Conservation (phyloP, 2,888 invertebrate genomes). For the Campoplex nolae region DNA sequence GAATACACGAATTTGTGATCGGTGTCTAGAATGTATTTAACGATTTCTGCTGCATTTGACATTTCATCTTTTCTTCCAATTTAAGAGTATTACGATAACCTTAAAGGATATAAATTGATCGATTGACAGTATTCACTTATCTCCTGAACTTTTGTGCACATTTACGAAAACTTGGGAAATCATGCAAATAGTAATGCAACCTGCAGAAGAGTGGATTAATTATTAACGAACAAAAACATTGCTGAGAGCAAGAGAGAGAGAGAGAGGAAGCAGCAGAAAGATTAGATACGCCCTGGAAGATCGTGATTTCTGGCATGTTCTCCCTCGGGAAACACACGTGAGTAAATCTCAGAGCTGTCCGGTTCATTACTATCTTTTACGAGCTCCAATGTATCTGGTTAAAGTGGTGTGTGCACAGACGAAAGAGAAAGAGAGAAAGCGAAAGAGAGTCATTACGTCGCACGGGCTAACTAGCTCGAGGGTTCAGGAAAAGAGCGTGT, state of each 20-base stretch:
- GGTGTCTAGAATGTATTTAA: too few species aligned
- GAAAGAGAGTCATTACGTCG: conserved; percentile 51
- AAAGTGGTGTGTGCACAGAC: conserved; percentile 24
- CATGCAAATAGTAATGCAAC: not conserved
- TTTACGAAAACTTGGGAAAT: not conserved
- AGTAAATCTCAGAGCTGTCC: conserved; percentile 56
- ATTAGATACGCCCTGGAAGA: conserved; percentile 24
- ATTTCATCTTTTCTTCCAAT: not conserved
- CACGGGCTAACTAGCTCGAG: conserved; percentile 45
- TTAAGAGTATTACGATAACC: not conserved
- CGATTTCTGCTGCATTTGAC: not conserved
- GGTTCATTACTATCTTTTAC: conserved; percentile 58
- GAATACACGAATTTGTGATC: too few species aligned
- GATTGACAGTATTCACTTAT: not conserved
- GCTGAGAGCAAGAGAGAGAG: not conserved
- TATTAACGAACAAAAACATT: not conserved
- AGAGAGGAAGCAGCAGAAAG: not conserved
- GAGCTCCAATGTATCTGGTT: conserved; percentile 54
- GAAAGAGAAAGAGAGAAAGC: conserved; percentile 25
- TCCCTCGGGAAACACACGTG: conserved; percentile 42
- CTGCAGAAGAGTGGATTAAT: not conserved
- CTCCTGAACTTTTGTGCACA: too few species aligned
- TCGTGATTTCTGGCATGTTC: conserved; percentile 46
- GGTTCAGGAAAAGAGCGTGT: conserved; percentile 15
- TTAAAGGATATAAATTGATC: not conserved